Base-by-base conservation (phyloP, 2,797 vertebrate genomes). In the Loris lydekkerianus region DNA sequence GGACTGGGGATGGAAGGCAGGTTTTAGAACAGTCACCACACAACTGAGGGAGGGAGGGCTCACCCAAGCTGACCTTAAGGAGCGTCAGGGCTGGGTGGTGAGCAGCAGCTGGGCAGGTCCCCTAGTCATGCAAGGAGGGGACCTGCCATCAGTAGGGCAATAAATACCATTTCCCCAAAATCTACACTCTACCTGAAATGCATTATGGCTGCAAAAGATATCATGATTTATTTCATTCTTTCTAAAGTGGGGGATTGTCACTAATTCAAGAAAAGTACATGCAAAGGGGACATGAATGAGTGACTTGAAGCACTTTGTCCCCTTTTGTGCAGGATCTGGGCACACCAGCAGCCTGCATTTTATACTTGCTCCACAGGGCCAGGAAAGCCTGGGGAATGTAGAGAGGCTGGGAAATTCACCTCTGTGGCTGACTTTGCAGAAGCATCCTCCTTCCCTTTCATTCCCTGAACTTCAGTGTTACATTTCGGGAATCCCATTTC, bases 1-100 rank as follows among this genome's bases (percentile, higher is more conserved):
- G 98, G 97, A 99, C 99, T 99, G 97, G 92, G 29, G 60, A 88
- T 3, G 3, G 37, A 87, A 96, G 31, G 58, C 37, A 92, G 53
- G 81, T 61, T 96, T 73, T 89, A 58, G 53, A 93, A 87, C 15
- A 84, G 65, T 67, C 91, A 76, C 60, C 40, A 72, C 46, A 89
- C 23, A 34, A 69, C 91, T 10, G 34, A 81, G 29, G 46, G 29
- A 60, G 40, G 17, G 17, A 46, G 43, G 46, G 23, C 90, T 65
- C 61, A 29, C 21, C 70, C 56, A 27, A 13, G 94, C 58, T 58
- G 67, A 86, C 29, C 61, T 10, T n/a, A 76, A 69, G 63, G 11
- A 43, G 72, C 49, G 14, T 40, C 49, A 6, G 49, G 70, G 18
- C 60, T 89, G 75, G 23, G 25, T 13, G 73, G 23, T 60, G 40